These are phyloP conservation scores for Psophia crepitans DNA, from an alignment of 2,113 vertebrate genomes.

Conservation along the genomic window DNA sequence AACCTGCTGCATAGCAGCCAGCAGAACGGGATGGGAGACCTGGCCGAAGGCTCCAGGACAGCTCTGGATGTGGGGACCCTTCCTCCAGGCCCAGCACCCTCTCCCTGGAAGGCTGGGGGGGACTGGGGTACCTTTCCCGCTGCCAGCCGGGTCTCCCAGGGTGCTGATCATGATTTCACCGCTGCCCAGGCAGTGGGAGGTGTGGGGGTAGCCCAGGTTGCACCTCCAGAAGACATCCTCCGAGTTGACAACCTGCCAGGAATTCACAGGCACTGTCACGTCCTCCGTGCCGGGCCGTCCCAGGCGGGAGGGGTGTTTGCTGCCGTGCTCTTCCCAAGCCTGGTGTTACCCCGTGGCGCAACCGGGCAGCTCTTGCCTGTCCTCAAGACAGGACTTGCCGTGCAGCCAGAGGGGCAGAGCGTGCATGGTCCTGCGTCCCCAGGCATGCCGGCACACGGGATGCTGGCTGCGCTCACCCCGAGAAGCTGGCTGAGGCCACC, in stretches of 20 bases:
- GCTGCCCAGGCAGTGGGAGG: conserved; percentile 86
- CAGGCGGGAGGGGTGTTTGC: accelerated
- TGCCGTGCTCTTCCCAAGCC: background rate
- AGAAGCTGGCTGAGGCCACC: background rate
- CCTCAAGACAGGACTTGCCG: background rate
- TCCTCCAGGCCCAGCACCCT: background rate
- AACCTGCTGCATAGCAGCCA: background rate
- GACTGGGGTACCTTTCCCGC: conserved; percentile 79
- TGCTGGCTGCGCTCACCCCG: background rate
- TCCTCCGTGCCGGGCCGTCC: background rate
- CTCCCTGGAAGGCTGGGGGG: background rate
- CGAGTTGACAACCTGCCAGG: conserved; percentile 80
- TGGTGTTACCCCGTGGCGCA: accelerated
- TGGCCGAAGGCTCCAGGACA: background rate
- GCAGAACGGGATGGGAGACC: background rate
- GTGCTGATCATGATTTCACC: conserved; percentile 93
- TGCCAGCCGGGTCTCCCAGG: conserved; percentile 83
- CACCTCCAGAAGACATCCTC: conserved; percentile 84
- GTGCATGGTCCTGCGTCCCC: background rate
- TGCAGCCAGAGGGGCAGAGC: background rate
- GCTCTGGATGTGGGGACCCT: background rate
- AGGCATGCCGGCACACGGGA: background rate
- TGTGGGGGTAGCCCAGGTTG: conserved; percentile 83
- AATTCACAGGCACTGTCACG: accelerated
- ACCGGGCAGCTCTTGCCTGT: background rate